phyloP scores from a whole-genome alignment of 1,140 invertebrate genomes.

The Amyelois transitella region DNA sequence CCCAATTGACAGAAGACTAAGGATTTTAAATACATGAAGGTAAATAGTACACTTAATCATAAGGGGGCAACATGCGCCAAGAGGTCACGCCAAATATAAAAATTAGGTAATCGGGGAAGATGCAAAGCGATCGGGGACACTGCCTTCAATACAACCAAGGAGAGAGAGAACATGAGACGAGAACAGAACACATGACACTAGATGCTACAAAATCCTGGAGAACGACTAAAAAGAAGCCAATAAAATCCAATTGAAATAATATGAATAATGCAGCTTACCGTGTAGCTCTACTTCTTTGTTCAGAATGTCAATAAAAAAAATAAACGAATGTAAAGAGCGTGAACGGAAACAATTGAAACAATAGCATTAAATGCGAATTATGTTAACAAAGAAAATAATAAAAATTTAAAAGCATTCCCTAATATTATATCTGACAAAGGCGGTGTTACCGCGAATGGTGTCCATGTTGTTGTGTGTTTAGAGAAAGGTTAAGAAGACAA shows the following conservation, averaged over 20 bases:
- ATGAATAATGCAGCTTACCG: constrained; percentile 40
- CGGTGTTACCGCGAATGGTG: constrained; percentile 34
- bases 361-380: constrained; percentile 33
- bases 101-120: constrained; percentile 58
- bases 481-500: not conserved
- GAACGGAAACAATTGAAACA: constrained; percentile 29
- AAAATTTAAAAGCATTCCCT: constrained; percentile 48
- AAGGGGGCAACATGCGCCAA: constrained; percentile 67
- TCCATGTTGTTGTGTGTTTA: constrained; percentile 7
- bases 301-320: constrained; percentile 36
- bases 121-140: constrained; percentile 73
- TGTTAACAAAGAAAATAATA: constrained; percentile 31
- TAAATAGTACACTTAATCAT: constrained; percentile 36
- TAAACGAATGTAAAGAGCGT: constrained; percentile 22
- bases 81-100: constrained; percentile 71
- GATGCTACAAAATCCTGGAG: constrained; percentile 40
- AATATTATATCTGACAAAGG: constrained; percentile 22
- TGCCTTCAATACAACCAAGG: constrained; percentile 72
- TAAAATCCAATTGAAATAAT: constrained; percentile 31
- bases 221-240: constrained; percentile 38
- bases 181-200: constrained; percentile 48
- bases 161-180: constrained; percentile 55
- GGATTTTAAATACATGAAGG: constrained; percentile 29
- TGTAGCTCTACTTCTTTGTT: constrained; percentile 34
- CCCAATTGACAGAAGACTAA: constrained; percentile 33